Evolutionary conservation across 2,113 vertebrate genomes (phyloP).

Genomic region (Chitala chitala): DNA sequence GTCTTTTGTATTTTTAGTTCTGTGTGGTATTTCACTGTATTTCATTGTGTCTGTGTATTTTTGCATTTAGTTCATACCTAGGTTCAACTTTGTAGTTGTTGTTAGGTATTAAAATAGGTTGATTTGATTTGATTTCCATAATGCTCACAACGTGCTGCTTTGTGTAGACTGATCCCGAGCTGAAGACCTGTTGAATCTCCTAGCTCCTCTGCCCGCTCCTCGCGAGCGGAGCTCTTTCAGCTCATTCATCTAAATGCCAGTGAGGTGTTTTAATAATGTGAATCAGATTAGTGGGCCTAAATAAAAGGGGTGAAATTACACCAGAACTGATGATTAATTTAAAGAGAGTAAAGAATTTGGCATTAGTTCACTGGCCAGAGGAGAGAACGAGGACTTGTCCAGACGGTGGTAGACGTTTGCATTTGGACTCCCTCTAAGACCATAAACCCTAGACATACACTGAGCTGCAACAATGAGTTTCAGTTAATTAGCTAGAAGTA

Average conservation of each 20-base stretch:
- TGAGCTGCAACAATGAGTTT: conserved; percentile 56
- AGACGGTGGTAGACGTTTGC: conserved; percentile 19
- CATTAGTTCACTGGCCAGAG: conserved; percentile 7
- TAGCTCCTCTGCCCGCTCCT: not conserved
- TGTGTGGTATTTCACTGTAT: too few relatives aligned
- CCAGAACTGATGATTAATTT: conserved; percentile 11
- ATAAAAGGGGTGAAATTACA: not conserved
- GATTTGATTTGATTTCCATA: too few relatives aligned
- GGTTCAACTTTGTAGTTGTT: too few relatives aligned
- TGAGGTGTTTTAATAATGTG: not conserved
- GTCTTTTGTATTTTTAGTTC: too few relatives aligned
- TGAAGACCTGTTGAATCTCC: not conserved
- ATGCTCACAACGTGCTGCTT: too few relatives aligned
- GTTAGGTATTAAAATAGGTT: too few relatives aligned
- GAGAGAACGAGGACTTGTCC: conserved; percentile 8
- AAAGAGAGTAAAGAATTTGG: conserved; percentile 19
- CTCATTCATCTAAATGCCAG: not conserved
- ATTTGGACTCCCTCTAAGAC: conserved; percentile 38
- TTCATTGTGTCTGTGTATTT: too few relatives aligned
- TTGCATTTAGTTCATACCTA: too few relatives aligned
- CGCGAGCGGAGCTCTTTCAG: not conserved
- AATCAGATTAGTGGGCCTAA: not conserved
- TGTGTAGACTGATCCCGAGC: too few relatives aligned
- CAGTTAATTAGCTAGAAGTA: conserved; percentile 57
- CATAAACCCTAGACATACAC: conserved; percentile 50